These are phyloP conservation scores for Trimorus sp. DNA, from an alignment of 2,888 invertebrate species.

Conservation along the genomic window DNA sequence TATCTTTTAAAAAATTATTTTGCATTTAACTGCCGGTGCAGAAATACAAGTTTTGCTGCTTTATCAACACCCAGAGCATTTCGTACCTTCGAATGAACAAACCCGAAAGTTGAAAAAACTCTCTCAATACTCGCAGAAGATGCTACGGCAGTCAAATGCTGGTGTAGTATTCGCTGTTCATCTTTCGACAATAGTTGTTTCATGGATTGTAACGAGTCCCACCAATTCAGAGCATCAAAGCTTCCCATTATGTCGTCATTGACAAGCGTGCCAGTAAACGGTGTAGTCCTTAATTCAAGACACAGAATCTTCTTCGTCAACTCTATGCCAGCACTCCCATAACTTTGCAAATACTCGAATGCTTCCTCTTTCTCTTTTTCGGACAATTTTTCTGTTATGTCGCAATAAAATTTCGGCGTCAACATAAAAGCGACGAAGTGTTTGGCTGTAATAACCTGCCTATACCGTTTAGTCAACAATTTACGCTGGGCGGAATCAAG, in stretches of 20 bases:
- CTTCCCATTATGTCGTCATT: conserved; percentile 15
- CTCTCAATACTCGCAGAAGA: conserved; percentile 36
- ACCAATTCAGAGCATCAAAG: conserved; percentile 20
- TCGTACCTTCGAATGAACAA: conserved; percentile 28
- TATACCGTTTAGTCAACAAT: conserved; percentile 12
- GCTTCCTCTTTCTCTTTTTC: conserved; percentile 15
- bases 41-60: conserved; percentile 23
- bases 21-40: conserved; percentile 17
- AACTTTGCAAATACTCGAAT: conserved; percentile 18
- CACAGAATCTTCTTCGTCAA: conserved; percentile 29
- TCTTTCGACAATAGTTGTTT: conserved; percentile 23
- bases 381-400: conserved; percentile 1
- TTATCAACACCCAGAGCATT: conserved; percentile 29
- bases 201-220: conserved; percentile 14
- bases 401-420: conserved; percentile 21
- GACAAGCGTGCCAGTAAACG: conserved; percentile 34
- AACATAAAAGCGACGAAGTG: conserved; percentile 4
- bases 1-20: background rate
- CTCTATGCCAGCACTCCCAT: conserved; percentile 4
- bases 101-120: conserved; percentile 32
- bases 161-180: conserved; percentile 17
- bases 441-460: background rate
- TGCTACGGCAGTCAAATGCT: conserved; percentile 24
- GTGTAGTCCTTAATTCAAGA: conserved; percentile 24
- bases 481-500: conserved; percentile 1